Evolutionary conservation across 2,113 vertebrate species (phyloP), one percentile per base, ranked within the genome.

Genomic region (Chloebia gouldiae): DNA sequence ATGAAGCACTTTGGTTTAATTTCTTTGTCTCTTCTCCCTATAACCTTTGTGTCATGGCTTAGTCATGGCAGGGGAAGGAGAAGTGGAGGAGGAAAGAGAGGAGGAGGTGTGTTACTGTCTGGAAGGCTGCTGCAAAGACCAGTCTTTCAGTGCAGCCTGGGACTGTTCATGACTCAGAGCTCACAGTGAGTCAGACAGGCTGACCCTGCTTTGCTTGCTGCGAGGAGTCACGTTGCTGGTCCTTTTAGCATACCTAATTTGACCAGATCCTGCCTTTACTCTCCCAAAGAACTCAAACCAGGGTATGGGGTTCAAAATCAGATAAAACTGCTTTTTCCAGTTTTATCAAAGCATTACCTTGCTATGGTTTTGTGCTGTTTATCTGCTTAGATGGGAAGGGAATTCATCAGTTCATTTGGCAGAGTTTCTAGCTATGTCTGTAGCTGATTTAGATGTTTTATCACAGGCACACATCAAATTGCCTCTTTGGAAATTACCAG

Each of bases 21-120:
- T 81, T 47, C 35, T 77, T 81, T 73, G 56, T 82, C 16, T 82
- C 47, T 63, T 77, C 64, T 71, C 71, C 28, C 76, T 50, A 22
- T 81, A 78, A 93, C 81, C 79, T 90, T 56, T 96, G 50, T 95
- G 71, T 33, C 64, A 81, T 13, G 19, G 49, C 51, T 96, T 86
- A 93, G 82, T 92, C 92, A 95, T 8, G 22, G 54, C 31, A 88
- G 17, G 37, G 44, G 51, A 65, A 73, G 72, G 28, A 81, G 53
- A 56, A 68, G 39, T 2, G 39, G 51, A 82, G 75, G 57, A 90
- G 61, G 53, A 63, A 51, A 42, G 31, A 27, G 27, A 86, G 78
- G 39, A 79, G 61, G 61, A 88, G 61, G 59, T 51, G 27, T 86
- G n/a, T 59, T 83, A 15, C 33, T 90, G 33, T 78, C 76, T 85